A percentile compares a stretch with the other conserved stretches of the same genome.
Conservation (phyloP, 2,888 invertebrate species). For the Sphinx pinastri region DNA sequence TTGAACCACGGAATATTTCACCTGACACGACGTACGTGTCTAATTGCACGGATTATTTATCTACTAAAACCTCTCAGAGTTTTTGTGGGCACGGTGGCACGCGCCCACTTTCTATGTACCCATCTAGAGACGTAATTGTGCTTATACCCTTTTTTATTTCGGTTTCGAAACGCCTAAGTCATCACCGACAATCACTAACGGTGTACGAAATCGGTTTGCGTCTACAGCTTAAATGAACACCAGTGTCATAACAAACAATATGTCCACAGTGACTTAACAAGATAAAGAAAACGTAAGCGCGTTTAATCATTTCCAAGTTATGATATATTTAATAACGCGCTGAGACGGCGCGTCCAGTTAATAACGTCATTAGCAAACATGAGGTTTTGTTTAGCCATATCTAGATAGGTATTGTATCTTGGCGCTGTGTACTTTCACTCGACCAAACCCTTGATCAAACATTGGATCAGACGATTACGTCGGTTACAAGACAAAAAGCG, state of each 20-base stretch:
- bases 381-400: constrained; percentile 20
- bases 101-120: constrained; percentile 78
- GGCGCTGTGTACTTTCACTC: constrained; percentile 15
- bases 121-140: constrained; percentile 70
- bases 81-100: constrained; percentile 73
- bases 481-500: constrained; percentile 11
- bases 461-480: constrained; percentile 19
- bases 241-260: constrained; percentile 32
- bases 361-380: constrained; percentile 21
- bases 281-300: constrained; percentile 27
- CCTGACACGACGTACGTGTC: constrained; percentile 74
- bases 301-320: constrained; percentile 18
- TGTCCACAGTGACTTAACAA: constrained; percentile 28
- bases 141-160: constrained; percentile 71
- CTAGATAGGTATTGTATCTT: background rate
- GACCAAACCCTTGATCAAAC: constrained; percentile 15
- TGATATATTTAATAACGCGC: constrained; percentile 18
- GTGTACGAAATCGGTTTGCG: constrained; percentile 53
- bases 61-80: constrained; percentile 65
- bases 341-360: constrained; percentile 8
- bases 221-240: constrained; percentile 28
- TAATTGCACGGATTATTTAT: constrained; percentile 80
- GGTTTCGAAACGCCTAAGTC: constrained; percentile 68
- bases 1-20: constrained; percentile 77
- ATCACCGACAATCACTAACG: constrained; percentile 68